Evolutionary conservation across 2,888 invertebrate genomes (phyloP), one percentile per base, ranked within the genome.

Genomic region (Sphaerophoria rueppellii): DNA sequence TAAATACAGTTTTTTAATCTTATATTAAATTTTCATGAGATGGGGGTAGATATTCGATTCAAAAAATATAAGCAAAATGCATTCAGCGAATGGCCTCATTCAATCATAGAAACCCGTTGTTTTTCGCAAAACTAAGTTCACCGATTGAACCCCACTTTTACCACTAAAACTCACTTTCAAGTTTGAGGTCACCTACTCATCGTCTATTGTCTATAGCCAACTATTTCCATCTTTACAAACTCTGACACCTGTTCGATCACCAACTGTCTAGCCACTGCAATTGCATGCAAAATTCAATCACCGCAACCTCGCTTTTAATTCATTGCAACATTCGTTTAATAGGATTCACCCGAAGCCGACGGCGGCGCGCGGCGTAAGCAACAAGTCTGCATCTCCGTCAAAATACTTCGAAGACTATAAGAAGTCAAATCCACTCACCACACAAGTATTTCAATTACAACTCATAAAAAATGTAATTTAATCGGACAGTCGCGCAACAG

Each of bases 291-390:
- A 63, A 72, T 69, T 48, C 73, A 69, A 82, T 78, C 52, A 73
- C 37, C 35, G 43, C 35, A 50, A 12, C 16, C 16, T 46, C 24
- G 24, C 24, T 24, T 24, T 24, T 24, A 24, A 24, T 32, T 35
- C 7, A 65, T 82, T 82, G 70, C 79, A 82, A 16, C 70, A 74
- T 32, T 65, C 43, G 2, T 70, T 50, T 75, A 80, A 83, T 83
- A 80, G 83, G 72, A 83, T 71, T 74, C 78, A 77, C 69, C 77
- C 61, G 34, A n/a, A n/a, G n/a, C n/a, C n/a, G n/a, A n/a, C n/a
- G n/a, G n/a, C n/a, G n/a, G n/a, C n/a, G n/a, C n/a, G 55, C 14
- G 24, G 24, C 50, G 65, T 67, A 55, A 35, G 48, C 14, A 9
- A 7, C 57, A 71, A 12, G 58, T 65, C 74, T 73, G 54, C 12